phyloP scores from a whole-genome alignment of 2,888 invertebrate genomes.

The Koerneria pararmatus region DNA sequence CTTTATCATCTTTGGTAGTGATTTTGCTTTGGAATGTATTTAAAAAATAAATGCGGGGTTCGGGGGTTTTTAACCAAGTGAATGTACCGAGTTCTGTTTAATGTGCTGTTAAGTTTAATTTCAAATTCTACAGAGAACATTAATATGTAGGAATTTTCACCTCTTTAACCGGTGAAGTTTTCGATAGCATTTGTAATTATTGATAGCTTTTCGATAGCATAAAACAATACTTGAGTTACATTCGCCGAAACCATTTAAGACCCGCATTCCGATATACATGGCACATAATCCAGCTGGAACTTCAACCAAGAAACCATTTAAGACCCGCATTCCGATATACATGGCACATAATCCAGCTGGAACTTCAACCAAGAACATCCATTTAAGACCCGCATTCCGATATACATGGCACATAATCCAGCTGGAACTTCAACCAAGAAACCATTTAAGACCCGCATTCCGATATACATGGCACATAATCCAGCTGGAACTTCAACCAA shows the following conservation, averaged over 20 bases:
- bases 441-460: too few relatives aligned
- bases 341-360: slow-evolving; percentile 56
- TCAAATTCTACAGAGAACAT: neutral
- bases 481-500: too few relatives aligned
- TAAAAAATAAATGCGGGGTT: too few relatives aligned
- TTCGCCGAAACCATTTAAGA: slow-evolving; percentile 31
- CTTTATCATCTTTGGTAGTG: neutral
- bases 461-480: too few relatives aligned
- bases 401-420: too few relatives aligned
- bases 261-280: slow-evolving; percentile 51
- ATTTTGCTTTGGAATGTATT: neutral
- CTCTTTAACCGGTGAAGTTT: too few relatives aligned
- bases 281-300: slow-evolving; percentile 57
- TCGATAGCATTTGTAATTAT: neutral
- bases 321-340: slow-evolving; percentile 54
- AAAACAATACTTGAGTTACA: neutral
- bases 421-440: too few relatives aligned
- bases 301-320: too few relatives aligned
- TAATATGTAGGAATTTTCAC: neutral
- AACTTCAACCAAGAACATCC: slow-evolving; percentile 23
- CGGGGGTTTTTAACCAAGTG: too few relatives aligned
- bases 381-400: too few relatives aligned
- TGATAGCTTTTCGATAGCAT: neutral
- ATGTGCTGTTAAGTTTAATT: too few relatives aligned
- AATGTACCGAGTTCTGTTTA: too few relatives aligned